phyloP scores from a whole-genome alignment of 2,888 invertebrate genomes.

The Allygus modestus region DNA sequence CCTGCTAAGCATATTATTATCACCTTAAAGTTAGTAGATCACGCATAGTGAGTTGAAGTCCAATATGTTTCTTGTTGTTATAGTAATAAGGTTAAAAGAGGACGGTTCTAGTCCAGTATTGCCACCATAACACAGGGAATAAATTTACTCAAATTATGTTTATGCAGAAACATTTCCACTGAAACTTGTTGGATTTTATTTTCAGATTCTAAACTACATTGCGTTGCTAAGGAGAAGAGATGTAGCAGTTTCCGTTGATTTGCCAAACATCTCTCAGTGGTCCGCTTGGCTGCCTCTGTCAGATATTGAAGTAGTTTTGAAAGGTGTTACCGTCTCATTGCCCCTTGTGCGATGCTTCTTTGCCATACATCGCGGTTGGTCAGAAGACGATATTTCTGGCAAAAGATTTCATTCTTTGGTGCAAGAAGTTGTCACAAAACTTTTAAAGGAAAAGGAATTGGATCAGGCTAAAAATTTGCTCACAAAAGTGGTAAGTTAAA shows the following conservation, averaged over 20 bases:
- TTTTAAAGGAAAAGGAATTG: slow-evolving; percentile 43
- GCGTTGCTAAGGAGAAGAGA: slow-evolving; percentile 14
- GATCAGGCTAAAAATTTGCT: slow-evolving; percentile 29
- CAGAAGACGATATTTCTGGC: slow-evolving; percentile 37
- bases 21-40: too few relatives aligned
- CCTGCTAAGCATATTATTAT: too few relatives aligned
- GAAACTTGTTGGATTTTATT: not conserved
- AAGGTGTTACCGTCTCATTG: slow-evolving; percentile 6
- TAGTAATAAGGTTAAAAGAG: too few relatives aligned
- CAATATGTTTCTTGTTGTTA: too few relatives aligned
- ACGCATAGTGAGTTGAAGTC: too few relatives aligned
- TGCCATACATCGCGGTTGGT: slow-evolving; percentile 52
- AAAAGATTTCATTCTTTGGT: slow-evolving; percentile 26
- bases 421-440: not conserved
- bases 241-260: not conserved
- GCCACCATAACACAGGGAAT: too few relatives aligned
- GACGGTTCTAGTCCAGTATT: too few relatives aligned
- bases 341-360: slow-evolving; percentile 57
- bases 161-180: too few relatives aligned
- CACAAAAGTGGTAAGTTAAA: slow-evolving; percentile 39
- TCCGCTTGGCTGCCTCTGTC: slow-evolving; percentile 31
- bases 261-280: slow-evolving; percentile 50
- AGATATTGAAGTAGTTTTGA: slow-evolving; percentile 33
- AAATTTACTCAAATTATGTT: too few relatives aligned
- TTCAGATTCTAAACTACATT: slow-evolving; percentile 51